Conservation (phyloP, 2,888 invertebrate genomes). For the Helicoverpa assulta region DNA sequence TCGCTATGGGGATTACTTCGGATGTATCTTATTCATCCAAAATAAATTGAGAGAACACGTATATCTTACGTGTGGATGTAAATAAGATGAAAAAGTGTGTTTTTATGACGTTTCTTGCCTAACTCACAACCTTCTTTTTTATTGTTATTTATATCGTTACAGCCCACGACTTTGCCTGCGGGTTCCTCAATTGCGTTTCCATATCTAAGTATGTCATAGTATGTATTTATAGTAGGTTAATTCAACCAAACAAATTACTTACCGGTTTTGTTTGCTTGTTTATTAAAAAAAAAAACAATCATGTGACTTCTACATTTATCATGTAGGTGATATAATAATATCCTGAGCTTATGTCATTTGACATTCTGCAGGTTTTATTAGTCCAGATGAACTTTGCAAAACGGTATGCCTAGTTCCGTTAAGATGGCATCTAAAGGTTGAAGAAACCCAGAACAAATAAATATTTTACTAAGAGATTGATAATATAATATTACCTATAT, state of each 20-base stretch:
- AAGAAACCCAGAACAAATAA: too few species aligned
- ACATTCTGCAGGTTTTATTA: neutral
- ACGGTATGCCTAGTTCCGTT: neutral
- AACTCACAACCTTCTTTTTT: neutral
- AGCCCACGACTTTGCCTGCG: neutral
- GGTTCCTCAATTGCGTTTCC: too few species aligned
- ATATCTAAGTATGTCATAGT: too few species aligned
- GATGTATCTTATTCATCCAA: conserved; percentile 28
- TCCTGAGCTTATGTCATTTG: neutral
- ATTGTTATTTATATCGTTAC: neutral
- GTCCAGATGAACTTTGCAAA: neutral
- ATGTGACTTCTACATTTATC: too few species aligned
- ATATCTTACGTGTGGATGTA: conserved; percentile 6
- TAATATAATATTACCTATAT: too few species aligned
- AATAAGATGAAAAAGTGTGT: conserved; percentile 5
- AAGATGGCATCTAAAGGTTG: neutral
- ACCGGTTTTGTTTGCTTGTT: too few species aligned
- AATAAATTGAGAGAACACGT: conserved; percentile 48
- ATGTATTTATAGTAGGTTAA: too few species aligned
- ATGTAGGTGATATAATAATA: neutral
- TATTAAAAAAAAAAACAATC: too few species aligned
- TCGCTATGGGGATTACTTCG: conserved; percentile 29
- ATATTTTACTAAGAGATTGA: too few species aligned
- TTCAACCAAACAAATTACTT: too few species aligned
- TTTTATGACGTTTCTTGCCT: conserved; percentile 6